A percentile compares a stretch with the other conserved stretches of the same genome.
These are phyloP conservation scores for Lottia gigantea DNA, from an alignment of 2,888 invertebrate genomes.

Conservation along the genomic window DNA sequence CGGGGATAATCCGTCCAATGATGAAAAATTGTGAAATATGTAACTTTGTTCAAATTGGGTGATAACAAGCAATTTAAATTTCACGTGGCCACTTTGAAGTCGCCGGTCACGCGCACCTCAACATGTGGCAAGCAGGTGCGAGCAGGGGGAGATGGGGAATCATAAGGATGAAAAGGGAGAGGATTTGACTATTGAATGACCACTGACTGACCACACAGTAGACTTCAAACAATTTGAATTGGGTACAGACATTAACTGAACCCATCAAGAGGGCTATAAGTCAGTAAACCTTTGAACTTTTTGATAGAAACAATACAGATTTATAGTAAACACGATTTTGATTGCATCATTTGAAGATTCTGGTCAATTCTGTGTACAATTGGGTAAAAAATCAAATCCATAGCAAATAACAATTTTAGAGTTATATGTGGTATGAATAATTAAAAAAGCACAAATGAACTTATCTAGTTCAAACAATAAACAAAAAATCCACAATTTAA, in stretches of 20 bases:
- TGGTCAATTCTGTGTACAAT: too few species aligned
- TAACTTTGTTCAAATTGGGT: background rate
- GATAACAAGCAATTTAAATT: constrained; percentile 6
- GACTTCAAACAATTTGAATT: background rate
- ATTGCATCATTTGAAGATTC: too few species aligned
- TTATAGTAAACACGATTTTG: too few species aligned
- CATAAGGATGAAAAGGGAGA: constrained; percentile 1
- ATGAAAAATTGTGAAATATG: background rate
- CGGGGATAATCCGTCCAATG: background rate
- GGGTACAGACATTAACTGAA: constrained; percentile 4
- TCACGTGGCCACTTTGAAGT: background rate
- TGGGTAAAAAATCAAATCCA: too few species aligned
- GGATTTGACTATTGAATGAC: background rate
- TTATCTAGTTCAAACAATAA: too few species aligned
- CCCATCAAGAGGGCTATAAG: background rate
- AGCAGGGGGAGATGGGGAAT: background rate
- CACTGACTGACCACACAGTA: background rate
- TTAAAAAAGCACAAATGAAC: too few species aligned
- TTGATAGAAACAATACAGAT: background rate
- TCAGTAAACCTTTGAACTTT: background rate
- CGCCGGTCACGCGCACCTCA: constrained; percentile 9
- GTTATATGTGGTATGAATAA: too few species aligned
- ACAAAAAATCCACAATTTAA: too few species aligned
- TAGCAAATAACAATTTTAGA: too few species aligned
- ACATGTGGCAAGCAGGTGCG: constrained; percentile 9